Base-by-base conservation (phyloP, 1,140 invertebrate genomes). In the Drosophila cardini region DNA sequence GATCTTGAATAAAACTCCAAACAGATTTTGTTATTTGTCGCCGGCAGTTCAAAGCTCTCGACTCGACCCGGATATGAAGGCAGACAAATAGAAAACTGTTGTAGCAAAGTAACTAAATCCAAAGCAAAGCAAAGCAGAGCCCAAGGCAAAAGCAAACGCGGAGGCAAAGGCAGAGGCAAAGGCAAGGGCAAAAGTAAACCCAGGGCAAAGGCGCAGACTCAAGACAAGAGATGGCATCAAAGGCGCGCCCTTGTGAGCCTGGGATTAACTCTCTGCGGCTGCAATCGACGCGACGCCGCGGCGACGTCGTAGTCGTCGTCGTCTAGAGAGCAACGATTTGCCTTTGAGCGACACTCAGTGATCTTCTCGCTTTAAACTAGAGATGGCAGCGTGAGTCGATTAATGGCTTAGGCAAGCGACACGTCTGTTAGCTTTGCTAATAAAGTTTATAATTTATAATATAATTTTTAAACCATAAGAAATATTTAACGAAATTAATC, bases 161-260 rank as follows among this genome's bases (percentile, higher is more conserved):
- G 2, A 50, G 11, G 2, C 36, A 42, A 9, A 46, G 8, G 3
- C 48, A 48, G 52, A 76, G 42, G 40, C 60, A 52, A 38, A 61
- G 11, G 62, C 43, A 48, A 36, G 67, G 34, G 4, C 4, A 38
- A 34, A 5, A n/a, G 7, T 32, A 45, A 26, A 26, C 21, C 4
- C 21, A 26, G 21, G 42, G 40, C 60, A 52, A 45, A 61, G 16
- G 63, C 50, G 4, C 4, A 38, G 18, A 5, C 11, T 2, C 30
- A 45, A 43, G 13, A 45, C 7, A 34, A 9, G 53, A 26, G 76
- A 79, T 85, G 18, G 42, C 34, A 81, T 86, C 82, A 72, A 62
- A 75, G 70, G 46, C 72, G 63, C 38, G 65, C 81, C 70, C 81
- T 74, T 68, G 63, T 61, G 43, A 42, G 68, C 32, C 48, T 40